Percentiles rank a stretch among this genome's conserved stretches.
Conservation (phyloP, 1,140 invertebrate species). For the Diplogasteroides magnus region DNA sequence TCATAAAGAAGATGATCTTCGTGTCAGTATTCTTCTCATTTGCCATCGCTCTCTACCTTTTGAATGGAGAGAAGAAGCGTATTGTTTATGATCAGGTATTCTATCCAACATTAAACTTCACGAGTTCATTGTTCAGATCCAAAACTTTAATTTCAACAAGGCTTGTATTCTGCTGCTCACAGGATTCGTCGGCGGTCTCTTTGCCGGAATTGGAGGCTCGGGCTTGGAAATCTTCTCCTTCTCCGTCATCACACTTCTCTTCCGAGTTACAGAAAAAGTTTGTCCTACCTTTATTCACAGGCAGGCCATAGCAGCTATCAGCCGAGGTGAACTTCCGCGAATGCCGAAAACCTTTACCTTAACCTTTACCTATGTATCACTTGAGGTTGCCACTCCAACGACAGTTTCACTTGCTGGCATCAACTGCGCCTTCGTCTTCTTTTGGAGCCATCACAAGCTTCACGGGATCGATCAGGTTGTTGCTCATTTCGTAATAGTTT, state of each 20-base stretch:
- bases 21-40: too few relatives aligned
- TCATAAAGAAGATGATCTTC: slow-evolving; percentile 52
- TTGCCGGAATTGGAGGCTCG: slow-evolving; percentile 37
- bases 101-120: slow-evolving; percentile 10
- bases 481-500: neutral
- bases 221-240: slow-evolving; percentile 50
- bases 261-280: slow-evolving; percentile 53
- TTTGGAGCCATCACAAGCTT: neutral
- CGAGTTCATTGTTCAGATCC: slow-evolving; percentile 43
- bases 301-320: too few relatives aligned
- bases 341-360: too few relatives aligned
- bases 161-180: slow-evolving; percentile 36
- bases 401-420: neutral
- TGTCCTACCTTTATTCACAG: too few relatives aligned
- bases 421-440: neutral
- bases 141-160: slow-evolving; percentile 37
- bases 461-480: neutral
- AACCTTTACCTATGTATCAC: too few relatives aligned
- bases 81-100: slow-evolving; percentile 3
- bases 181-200: slow-evolving; percentile 43
- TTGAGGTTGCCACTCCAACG: neutral
- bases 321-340: too few relatives aligned
- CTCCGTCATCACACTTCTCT: slow-evolving; percentile 45
- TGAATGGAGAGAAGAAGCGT: slow-evolving; percentile 39
- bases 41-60: slow-evolving; percentile 41